Evolutionary conservation across 2,888 invertebrate genomes (phyloP).

Genomic region (Pseudeuparius sepicola): DNA sequence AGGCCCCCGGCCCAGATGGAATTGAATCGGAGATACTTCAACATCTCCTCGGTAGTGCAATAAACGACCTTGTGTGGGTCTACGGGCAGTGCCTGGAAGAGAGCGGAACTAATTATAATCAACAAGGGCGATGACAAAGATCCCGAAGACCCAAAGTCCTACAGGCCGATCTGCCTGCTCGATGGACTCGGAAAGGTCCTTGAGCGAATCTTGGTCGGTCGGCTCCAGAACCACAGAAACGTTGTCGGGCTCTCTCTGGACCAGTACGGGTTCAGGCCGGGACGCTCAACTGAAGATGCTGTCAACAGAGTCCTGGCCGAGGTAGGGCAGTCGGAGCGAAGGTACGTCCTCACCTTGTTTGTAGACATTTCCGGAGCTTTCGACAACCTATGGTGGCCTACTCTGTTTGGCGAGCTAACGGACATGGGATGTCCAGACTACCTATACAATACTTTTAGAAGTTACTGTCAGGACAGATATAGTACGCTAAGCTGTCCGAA

Average conservation of each 20-base stretch:
- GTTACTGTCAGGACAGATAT: constrained; percentile 7
- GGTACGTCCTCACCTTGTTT: no score
- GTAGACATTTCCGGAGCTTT: constrained; percentile 11
- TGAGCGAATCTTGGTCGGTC: no score
- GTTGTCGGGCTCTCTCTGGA: not conserved
- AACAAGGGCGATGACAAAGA: constrained; percentile 9
- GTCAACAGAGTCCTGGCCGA: not conserved
- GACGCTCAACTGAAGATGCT: constrained; percentile 10
- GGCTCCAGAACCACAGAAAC: not conserved
- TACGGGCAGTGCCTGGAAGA: no score
- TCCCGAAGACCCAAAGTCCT: no score
- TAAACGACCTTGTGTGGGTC: no score
- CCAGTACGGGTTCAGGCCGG: constrained; percentile 11
- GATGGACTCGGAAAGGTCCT: no score
- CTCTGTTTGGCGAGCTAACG: constrained; percentile 5
- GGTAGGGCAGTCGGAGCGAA: no score
- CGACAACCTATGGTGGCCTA: constrained; percentile 10
- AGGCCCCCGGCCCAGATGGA: no score
- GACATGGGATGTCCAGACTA: not conserved
- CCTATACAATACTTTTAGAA: constrained; percentile 5
- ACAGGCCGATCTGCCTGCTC: no score
- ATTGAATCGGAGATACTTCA: no score
- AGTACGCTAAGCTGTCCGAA: constrained; percentile 8
- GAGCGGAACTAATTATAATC: constrained; percentile 8
- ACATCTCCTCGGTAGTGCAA: no score